These are phyloP conservation scores for Reinhardtius hippoglossoides DNA, from an alignment of 2,113 vertebrate species.

Conservation along the genomic window DNA sequence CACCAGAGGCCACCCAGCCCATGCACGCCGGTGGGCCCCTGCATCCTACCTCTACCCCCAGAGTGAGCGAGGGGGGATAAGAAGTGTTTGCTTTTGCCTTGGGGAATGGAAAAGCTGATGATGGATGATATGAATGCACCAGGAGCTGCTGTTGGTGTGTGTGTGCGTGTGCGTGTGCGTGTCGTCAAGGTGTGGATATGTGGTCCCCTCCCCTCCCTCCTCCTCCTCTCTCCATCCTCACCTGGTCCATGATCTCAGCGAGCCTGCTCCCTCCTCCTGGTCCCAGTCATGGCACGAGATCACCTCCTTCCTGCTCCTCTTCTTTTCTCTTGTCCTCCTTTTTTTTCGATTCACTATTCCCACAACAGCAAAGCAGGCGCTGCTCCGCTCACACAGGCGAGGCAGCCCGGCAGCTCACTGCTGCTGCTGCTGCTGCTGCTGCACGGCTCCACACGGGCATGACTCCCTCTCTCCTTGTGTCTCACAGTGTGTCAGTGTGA, in stretches of 20 bases:
- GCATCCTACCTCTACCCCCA: not conserved
- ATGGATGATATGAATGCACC: conserved; percentile 43
- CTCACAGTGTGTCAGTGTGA: conserved; percentile 59
- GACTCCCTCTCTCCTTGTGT: conserved; percentile 36
- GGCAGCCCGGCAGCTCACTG: conserved; percentile 57
- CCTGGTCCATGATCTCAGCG: conserved; percentile 82
- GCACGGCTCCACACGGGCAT: conserved; percentile 66
- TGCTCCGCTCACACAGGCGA: conserved; percentile 55
- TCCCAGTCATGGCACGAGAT: conserved; percentile 72
- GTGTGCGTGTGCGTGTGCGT: not conserved
- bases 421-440: conserved; percentile 18
- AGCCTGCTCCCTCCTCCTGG: conserved; percentile 70
- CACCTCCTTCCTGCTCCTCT: not conserved
- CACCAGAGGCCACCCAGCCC: not conserved
- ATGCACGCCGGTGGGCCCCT: not conserved
- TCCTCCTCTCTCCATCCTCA: conserved; percentile 65
- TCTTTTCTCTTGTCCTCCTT: conserved; percentile 13
- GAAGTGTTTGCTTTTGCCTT: conserved; percentile 46
- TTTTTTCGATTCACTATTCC: conserved; percentile 41
- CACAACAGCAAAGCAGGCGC: conserved; percentile 11
- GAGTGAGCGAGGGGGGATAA: not conserved
- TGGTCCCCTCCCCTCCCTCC: conserved; percentile 49
- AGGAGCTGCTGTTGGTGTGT: conserved; percentile 1
- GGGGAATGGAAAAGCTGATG: conserved; percentile 31
- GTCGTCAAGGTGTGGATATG: conserved; percentile 40